These are phyloP conservation scores for Ceyx cyanopectus DNA, from an alignment of 2,113 vertebrate genomes.

Conservation along the genomic window DNA sequence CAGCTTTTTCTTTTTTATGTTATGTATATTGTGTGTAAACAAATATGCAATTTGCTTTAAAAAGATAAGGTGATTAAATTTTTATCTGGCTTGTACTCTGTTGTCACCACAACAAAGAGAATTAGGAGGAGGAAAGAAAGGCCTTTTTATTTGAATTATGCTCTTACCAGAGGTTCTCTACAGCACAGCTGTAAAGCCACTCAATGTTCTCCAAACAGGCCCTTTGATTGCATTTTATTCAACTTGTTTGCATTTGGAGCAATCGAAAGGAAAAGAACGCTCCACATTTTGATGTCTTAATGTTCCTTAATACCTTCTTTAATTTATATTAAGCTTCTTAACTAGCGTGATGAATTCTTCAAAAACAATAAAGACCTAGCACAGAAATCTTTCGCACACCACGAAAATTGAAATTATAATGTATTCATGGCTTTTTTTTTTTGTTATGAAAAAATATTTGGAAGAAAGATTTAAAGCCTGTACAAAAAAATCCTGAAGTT, in stretches of 20 bases:
- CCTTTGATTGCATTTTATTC: constrained; percentile 83
- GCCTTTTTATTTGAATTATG: constrained; percentile 67
- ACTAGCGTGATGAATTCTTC: constrained; percentile 82
- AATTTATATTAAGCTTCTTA: constrained; percentile 89
- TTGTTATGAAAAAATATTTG: constrained; percentile 52
- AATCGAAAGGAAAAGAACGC: constrained; percentile 70
- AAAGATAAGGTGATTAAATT: constrained; percentile 86
- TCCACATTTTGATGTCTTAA: constrained; percentile 85
- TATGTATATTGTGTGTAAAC: constrained; percentile 77
- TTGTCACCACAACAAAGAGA: constrained; percentile 83
- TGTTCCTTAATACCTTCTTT: constrained; percentile 86
- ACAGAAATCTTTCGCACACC: constrained; percentile 72
- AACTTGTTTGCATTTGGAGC: constrained; percentile 77
- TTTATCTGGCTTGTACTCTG: constrained; percentile 79
- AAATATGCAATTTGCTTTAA: constrained; percentile 86
- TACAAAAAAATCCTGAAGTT: constrained; percentile 51
- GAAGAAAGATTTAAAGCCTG: constrained; percentile 65
- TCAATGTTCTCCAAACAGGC: constrained; percentile 70
- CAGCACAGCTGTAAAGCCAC: constrained; percentile 77
- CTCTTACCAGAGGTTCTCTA: constrained; percentile 73
- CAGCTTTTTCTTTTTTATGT: constrained; percentile 71
- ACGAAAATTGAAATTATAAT: constrained; percentile 77
- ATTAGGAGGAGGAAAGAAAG: constrained; percentile 75
- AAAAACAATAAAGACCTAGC: constrained; percentile 83
- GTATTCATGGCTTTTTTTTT: constrained; percentile 41